Conservation (phyloP, 2,113 vertebrate genomes). For the Erinaceus europaeus region DNA sequence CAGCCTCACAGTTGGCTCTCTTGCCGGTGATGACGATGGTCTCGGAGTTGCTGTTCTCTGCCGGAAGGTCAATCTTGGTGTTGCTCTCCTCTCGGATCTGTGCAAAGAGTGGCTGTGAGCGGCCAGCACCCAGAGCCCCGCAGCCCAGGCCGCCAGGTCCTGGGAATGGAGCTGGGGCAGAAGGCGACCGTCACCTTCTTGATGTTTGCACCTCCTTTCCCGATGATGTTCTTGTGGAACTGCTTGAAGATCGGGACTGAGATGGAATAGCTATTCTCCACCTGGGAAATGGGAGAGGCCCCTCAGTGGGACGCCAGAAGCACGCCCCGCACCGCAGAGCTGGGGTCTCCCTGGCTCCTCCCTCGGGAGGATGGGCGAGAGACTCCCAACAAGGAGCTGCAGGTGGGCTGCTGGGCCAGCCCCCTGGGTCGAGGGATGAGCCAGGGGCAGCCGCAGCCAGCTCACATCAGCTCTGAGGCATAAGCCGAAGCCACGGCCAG, state of each 20-base stretch:
- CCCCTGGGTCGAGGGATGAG: too few species aligned
- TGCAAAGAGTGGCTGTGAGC: not conserved
- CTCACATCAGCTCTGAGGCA: too few species aligned
- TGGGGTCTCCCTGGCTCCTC: too few species aligned
- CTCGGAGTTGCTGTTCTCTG: slow-evolving; percentile 98
- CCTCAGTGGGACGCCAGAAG: not conserved
- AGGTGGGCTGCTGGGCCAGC: too few species aligned
- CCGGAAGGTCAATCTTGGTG: slow-evolving; percentile 98
- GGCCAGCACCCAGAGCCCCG: not conserved
- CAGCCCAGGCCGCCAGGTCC: not conserved
- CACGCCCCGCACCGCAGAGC: too few species aligned
- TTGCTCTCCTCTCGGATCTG: slow-evolving; percentile 99
- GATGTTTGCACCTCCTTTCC: slow-evolving; percentile 98
- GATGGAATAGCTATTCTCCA: slow-evolving; percentile 96
- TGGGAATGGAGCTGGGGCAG: not conserved
- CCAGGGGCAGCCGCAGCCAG: too few species aligned
- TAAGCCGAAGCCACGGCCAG: too few species aligned
- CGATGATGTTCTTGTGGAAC: slow-evolving; percentile 99
- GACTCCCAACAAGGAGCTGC: too few species aligned
- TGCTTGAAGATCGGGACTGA: slow-evolving; percentile 99
- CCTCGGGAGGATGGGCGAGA: too few species aligned
- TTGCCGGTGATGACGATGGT: slow-evolving; percentile 99
- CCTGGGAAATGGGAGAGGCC: slow-evolving; percentile 77
- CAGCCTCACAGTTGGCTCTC: slow-evolving; percentile 95
- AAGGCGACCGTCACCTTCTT: slow-evolving; percentile 88